Evolutionary conservation across 2,113 vertebrate genomes (phyloP).

Genomic region (Podilymbus podiceps): DNA sequence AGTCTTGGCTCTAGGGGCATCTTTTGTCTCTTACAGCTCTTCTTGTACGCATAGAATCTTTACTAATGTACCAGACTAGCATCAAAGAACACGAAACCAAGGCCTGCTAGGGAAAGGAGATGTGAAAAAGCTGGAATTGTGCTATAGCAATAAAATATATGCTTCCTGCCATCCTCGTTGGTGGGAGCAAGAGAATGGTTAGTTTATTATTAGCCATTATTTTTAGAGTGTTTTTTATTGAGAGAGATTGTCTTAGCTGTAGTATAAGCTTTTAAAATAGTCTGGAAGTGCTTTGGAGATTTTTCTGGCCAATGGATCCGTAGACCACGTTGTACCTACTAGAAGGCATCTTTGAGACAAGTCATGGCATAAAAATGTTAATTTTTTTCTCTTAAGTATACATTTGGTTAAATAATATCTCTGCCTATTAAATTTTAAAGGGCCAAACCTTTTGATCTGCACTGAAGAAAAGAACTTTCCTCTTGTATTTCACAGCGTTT

Average conservation of each 20-base stretch:
- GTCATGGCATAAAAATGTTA: not conserved
- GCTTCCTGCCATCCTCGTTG: not conserved
- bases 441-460: not conserved
- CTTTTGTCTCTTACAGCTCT: not conserved
- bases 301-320: not conserved
- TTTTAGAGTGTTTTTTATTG: not conserved
- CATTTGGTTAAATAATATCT: not conserved
- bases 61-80: not conserved
- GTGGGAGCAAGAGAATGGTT: not conserved
- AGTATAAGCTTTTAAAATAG: not conserved
- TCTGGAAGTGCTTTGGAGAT: not conserved
- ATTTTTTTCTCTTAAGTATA: not conserved
- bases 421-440: not conserved
- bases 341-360: not conserved
- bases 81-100: not conserved
- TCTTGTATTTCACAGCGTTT: not conserved
- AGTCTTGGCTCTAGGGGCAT: not conserved
- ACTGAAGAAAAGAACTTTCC: not conserved
- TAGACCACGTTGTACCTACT: not conserved
- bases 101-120: not conserved
- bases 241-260: not conserved
- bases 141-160: not conserved
- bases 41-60: too few species aligned
- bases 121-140: not conserved
- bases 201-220: not conserved